Base-by-base conservation (phyloP, 2,888 invertebrate genomes). In the Dicycla oo region DNA sequence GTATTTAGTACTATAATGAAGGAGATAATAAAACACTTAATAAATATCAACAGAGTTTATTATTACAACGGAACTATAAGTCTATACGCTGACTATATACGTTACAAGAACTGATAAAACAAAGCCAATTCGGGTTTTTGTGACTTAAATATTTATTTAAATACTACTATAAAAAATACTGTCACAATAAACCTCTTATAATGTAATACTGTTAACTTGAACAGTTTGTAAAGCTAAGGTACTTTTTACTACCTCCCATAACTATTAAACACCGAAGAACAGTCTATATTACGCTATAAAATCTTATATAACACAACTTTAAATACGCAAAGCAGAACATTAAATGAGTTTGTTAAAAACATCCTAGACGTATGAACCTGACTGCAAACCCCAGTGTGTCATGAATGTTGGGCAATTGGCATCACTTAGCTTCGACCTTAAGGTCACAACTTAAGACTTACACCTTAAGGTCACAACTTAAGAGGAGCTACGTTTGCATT, bases 401-500 rank as follows among this genome's bases (percentile, higher is more conserved):
- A 45, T 54, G 69, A 75, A 72, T 56, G 78, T 58, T 34, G 66
- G 45, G 61, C 63, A 73, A 75, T 83, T 75, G 26, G 51, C 63
- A 73, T 60, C 63, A 71, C 68, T 78, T 80, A 74, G 45, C 3
- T 10, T 51, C 34, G 69, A 81, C 75, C 78, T 43, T 43, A 51
- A 65, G 81, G 61, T 83, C 71, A 56, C 10, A n/a, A n/a, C n/a
- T n/a, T n/a, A n/a, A n/a, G n/a, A n/a, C n/a, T n/a, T n/a, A n/a
- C n/a, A 81, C 75, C 78, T 43, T 43, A 51, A 65, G 81, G 61
- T 83, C 71, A 56, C 10, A 10, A 51, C 47, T 60, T 68, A 67
- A 53, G 64, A 58, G 43, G 11, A 68, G 49, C 58, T 72, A 81
- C 73, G 62, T 66, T 81, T 62, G 40, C 68, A 67, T 51, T 40